Base-by-base conservation (phyloP, 2,888 invertebrate genomes). In the Caenorhabditis wallacei region DNA sequence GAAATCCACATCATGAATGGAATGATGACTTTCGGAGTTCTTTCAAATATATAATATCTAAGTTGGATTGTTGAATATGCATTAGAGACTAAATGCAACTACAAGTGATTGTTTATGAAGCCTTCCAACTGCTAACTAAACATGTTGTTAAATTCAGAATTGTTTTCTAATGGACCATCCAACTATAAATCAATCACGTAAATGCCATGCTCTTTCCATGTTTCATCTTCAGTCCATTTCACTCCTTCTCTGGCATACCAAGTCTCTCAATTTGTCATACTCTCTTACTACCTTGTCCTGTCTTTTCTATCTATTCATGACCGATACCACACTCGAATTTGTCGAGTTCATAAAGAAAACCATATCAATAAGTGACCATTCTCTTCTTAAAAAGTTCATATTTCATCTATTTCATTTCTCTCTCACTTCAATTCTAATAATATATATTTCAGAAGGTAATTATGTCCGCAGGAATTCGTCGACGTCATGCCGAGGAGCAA, bases 391-490 rank as follows among this genome's bases (percentile, higher is more conserved):
- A 30, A n/a, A n/a, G n/a, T n/a, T 30, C 8, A 30, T 30, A 30
- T 30, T 30, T 8, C 30, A n/a, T n/a, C n/a, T n/a, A n/a, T n/a
- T n/a, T n/a, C n/a, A n/a, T n/a, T n/a, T n/a, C n/a, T n/a, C n/a
- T n/a, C n/a, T n/a, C n/a, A n/a, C n/a, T n/a, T n/a, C n/a, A n/a
- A n/a, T n/a, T n/a, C n/a, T n/a, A n/a, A 30, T 30, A 43, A 43
- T 10, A 43, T 48, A 48, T 48, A 13, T 61, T 53, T 37, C 48
- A 48, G 48, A 10, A 20, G 30, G 46, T 22, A 59, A 10, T 56
- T 63, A 80, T 80, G 80, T 66, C 72, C 13, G 40, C 57, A n/a
- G 80, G 69, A 53, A 63, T 72, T 16, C 80, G 80, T 26, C 80
- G 80, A 10, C 72, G 80, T 16, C 72, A 68, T 18, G 63, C 46